phyloP scores from a whole-genome alignment of 2,797 vertebrate genomes.

The Sebastolobus alascanus region DNA sequence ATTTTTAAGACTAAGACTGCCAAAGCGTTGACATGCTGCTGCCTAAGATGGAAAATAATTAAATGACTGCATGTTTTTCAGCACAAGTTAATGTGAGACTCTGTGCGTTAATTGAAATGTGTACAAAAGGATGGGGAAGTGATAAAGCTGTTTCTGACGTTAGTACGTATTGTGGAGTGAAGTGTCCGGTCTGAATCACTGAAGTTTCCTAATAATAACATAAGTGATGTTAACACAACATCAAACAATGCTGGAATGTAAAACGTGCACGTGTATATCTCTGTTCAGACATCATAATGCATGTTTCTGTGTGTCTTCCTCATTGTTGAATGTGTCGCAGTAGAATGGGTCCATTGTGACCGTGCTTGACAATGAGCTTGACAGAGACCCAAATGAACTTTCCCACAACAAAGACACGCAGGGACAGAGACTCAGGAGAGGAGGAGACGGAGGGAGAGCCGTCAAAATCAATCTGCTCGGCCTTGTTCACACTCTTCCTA shows the following conservation, averaged over 20 bases:
- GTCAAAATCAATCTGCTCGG: constrained; percentile 32
- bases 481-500: background rate
- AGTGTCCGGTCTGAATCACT: constrained; percentile 38
- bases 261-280: background rate
- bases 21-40: background rate
- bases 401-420: constrained; percentile 28
- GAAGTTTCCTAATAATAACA: constrained; percentile 27
- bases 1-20: background rate
- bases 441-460: constrained; percentile 7
- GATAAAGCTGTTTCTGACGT: constrained; percentile 22
- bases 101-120: constrained; percentile 1
- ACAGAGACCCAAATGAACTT: constrained; percentile 56
- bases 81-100: background rate
- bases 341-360: constrained; percentile 47
- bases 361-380: constrained; percentile 42
- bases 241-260: background rate
- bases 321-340: constrained; percentile 31
- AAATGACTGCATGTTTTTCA: background rate
- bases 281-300: constrained; percentile 4
- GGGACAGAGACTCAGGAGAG: constrained; percentile 14
- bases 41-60: background rate
- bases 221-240: background rate
- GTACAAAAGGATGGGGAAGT: background rate
- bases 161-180: background rate
- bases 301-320: constrained; percentile 14